Evolutionary conservation across 2,113 vertebrate genomes (phyloP).

Genomic region (Polyodon spathula): DNA sequence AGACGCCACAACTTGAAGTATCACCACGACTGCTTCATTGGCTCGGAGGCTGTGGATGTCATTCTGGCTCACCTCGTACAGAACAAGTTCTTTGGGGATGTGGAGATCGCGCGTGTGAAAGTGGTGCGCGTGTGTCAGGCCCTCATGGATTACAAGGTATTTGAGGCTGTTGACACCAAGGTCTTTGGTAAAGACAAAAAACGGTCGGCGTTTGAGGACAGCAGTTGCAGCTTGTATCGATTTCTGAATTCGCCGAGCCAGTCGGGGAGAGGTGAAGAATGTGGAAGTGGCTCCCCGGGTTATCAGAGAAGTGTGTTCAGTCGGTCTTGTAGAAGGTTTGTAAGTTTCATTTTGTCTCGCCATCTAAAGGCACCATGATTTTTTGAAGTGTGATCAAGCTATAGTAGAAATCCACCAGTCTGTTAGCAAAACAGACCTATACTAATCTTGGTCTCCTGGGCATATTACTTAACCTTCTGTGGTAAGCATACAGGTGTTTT

Average conservation of each 20-base stretch:
- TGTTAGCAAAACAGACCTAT: too few species aligned
- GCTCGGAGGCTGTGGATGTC: slow-evolving; percentile 85
- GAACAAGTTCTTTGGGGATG: slow-evolving; percentile 80
- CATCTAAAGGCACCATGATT: neutral
- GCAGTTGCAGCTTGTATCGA: slow-evolving; percentile 83
- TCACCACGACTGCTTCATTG: slow-evolving; percentile 84
- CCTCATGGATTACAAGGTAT: slow-evolving; percentile 89
- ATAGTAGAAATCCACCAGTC: too few species aligned
- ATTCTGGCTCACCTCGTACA: slow-evolving; percentile 81
- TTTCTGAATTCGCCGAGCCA: slow-evolving; percentile 57
- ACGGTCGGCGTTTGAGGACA: slow-evolving; percentile 75
- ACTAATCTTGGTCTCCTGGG: too few species aligned
- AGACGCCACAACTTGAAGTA: slow-evolving; percentile 82
- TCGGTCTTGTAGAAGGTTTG: slow-evolving; percentile 40
- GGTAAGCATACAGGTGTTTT: too few species aligned
- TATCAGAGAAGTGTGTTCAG: slow-evolving; percentile 32
- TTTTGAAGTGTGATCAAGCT: slow-evolving; percentile 6
- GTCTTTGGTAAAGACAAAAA: slow-evolving; percentile 88
- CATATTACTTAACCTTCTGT: too few species aligned
- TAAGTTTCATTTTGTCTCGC: neutral
- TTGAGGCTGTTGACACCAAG: slow-evolving; percentile 76
- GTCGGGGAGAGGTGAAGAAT: slow-evolving; percentile 44
- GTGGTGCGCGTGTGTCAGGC: slow-evolving; percentile 86
- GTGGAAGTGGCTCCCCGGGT: slow-evolving; percentile 50
- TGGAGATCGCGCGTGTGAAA: slow-evolving; percentile 81